These are phyloP conservation scores for Hoplodrina blanda DNA, from an alignment of 2,888 invertebrate species.

Conservation along the genomic window DNA sequence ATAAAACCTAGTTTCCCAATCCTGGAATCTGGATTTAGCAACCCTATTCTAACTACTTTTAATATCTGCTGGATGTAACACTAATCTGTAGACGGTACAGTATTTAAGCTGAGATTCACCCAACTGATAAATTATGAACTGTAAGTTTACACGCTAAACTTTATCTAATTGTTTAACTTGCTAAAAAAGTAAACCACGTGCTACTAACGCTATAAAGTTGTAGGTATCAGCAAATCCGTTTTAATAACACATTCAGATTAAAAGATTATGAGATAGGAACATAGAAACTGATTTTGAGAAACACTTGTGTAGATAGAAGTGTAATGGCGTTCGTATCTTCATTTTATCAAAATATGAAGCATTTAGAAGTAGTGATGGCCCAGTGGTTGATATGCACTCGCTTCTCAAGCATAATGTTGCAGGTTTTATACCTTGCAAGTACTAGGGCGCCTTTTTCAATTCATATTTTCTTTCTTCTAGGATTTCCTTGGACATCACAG, in stretches of 20 bases:
- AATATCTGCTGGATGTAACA: slow-evolving; percentile 43
- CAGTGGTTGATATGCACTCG: too few species aligned
- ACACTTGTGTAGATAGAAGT: slow-evolving; percentile 10
- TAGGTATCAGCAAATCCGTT: slow-evolving; percentile 55
- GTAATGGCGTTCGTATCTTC: background rate
- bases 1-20: slow-evolving; percentile 5
- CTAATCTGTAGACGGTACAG: slow-evolving; percentile 35
- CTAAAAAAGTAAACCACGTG: slow-evolving; percentile 67
- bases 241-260: slow-evolving; percentile 55
- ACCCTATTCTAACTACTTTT: slow-evolving; percentile 55
- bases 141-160: slow-evolving; percentile 58
- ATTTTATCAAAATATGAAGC: background rate
- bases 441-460: too few species aligned
- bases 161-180: slow-evolving; percentile 67
- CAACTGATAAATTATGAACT: slow-evolving; percentile 52
- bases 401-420: too few species aligned
- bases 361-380: background rate
- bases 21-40: slow-evolving; percentile 36
- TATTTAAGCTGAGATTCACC: slow-evolving; percentile 56
- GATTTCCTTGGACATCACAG: too few species aligned
- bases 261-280: slow-evolving; percentile 48
- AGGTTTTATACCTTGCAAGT: too few species aligned
- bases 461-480: too few species aligned
- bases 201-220: slow-evolving; percentile 46
- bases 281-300: slow-evolving; percentile 32